Evolutionary conservation across 2,797 vertebrate genomes (phyloP).

Genomic region (Pseudopleuronectes americanus): DNA sequence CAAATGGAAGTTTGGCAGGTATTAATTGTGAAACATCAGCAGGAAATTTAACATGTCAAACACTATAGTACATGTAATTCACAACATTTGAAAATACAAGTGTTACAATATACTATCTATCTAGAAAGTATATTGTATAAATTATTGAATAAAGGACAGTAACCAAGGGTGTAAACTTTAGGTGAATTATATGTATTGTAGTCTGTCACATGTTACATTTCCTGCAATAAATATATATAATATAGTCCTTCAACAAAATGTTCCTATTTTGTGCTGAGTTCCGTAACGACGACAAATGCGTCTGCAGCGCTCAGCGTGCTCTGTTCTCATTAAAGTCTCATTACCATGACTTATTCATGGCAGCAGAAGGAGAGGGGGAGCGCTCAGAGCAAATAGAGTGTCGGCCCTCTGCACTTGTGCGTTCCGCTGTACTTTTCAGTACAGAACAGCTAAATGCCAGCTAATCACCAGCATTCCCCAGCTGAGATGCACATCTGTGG

Average conservation of each 20-base stretch:
- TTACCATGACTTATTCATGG: slow-evolving; percentile 65
- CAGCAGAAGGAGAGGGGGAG: slow-evolving; percentile 35
- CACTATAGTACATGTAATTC: no score
- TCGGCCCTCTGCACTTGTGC: background rate
- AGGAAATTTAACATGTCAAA: no score
- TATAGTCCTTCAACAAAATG: slow-evolving; percentile 12
- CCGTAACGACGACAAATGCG: slow-evolving; percentile 46
- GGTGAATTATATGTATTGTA: no score
- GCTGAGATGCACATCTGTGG: slow-evolving; percentile 33
- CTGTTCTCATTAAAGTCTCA: slow-evolving; percentile 38
- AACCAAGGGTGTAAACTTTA: no score
- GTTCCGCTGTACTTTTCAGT: background rate
- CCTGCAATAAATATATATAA: background rate
- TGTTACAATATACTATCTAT: no score
- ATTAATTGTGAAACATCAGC: no score
- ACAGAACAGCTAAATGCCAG: slow-evolving; percentile 25
- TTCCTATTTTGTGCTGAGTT: background rate
- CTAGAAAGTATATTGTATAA: no score
- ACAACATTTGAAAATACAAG: no score
- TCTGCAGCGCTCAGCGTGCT: slow-evolving; percentile 22
- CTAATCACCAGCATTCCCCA: slow-evolving; percentile 20
- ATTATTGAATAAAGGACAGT: no score
- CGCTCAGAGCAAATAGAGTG: slow-evolving; percentile 14
- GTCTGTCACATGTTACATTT: no score
- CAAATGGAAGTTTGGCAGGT: no score